Percentiles rank a stretch among this genome's conserved stretches.
Conservation (phyloP, 2,888 invertebrate genomes). For the Rhagium mordax region DNA sequence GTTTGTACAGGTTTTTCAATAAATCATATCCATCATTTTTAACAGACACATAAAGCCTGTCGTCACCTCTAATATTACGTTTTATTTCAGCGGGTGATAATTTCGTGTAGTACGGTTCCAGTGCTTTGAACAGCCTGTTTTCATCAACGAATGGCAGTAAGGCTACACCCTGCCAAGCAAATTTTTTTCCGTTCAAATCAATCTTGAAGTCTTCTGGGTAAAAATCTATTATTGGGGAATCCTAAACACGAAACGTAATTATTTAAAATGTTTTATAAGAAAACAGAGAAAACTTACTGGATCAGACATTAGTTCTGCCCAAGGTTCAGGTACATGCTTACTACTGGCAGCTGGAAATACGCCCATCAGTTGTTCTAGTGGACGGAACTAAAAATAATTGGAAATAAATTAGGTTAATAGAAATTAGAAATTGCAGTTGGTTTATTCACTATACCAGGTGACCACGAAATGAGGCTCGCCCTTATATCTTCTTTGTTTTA, state of each 20-base stretch:
- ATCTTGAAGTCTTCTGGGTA: slow-evolving; percentile 98
- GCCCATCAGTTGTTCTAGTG: slow-evolving; percentile 98
- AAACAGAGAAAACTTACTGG: slow-evolving; percentile 75
- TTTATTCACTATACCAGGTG: no score
- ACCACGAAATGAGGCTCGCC: no score
- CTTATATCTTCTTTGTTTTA: no score
- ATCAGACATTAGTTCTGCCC: slow-evolving; percentile 94
- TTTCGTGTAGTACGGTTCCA: slow-evolving; percentile 84
- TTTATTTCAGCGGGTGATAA: slow-evolving; percentile 89
- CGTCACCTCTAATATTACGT: slow-evolving; percentile 91
- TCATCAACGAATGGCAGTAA: slow-evolving; percentile 98
- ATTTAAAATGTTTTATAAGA: slow-evolving; percentile 5
- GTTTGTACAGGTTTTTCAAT: slow-evolving; percentile 80
- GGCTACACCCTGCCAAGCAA: slow-evolving; percentile 99
- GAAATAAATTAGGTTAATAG: not conserved
- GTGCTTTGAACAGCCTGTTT: slow-evolving; percentile 85
- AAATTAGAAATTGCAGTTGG: no score
- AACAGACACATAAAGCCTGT: slow-evolving; percentile 88
- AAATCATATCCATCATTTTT: slow-evolving; percentile 81
- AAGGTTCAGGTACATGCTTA: slow-evolving; percentile 92
- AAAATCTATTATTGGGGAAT: slow-evolving; percentile 97
- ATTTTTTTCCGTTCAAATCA: slow-evolving; percentile 99
- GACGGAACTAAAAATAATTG: slow-evolving; percentile 82
- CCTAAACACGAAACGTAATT: slow-evolving; percentile 70
- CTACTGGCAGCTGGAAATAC: slow-evolving; percentile 99